Evolutionary conservation across 1,140 invertebrate species (phyloP).

Genomic region (Aphis craccivora): DNA sequence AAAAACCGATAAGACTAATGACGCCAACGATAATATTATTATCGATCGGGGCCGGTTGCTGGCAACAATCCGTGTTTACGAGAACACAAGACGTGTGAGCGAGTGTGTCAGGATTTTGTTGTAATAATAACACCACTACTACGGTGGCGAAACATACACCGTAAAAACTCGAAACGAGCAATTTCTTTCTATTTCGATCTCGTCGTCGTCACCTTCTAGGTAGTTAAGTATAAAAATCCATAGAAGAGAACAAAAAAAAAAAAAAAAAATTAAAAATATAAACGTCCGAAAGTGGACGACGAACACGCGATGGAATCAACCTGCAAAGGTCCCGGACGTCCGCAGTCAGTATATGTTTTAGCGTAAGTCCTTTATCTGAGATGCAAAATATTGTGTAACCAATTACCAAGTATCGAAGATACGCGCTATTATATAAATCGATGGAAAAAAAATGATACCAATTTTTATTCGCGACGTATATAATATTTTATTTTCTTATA

Average conservation of each 20-base stretch:
- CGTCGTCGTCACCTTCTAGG: background rate
- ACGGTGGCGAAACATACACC: background rate
- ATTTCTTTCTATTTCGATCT: conserved; percentile 36
- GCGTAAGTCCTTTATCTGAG: background rate
- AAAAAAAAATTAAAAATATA: background rate
- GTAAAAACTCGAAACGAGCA: background rate
- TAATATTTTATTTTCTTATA: background rate
- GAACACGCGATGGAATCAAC: background rate
- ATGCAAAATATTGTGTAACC: background rate
- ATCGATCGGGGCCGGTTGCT: conserved; percentile 48
- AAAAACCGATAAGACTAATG: conserved; percentile 53
- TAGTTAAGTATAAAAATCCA: background rate
- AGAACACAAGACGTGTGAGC: background rate
- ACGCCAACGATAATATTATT: conserved; percentile 58
- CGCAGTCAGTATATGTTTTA: background rate
- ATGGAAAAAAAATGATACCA: background rate
- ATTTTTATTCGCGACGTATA: background rate
- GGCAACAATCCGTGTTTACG: conserved; percentile 52
- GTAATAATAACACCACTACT: conserved; percentile 39
- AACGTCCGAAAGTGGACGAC: background rate
- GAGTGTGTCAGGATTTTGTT: conserved; percentile 35
- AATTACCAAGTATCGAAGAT: background rate
- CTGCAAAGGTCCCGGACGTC: background rate
- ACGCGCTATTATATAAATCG: background rate
- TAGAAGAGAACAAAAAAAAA: background rate